A percentile compares a stretch with the other conserved stretches of the same genome.
Evolutionary conservation across 2,113 vertebrate species (phyloP).

Genomic region (Electrona antarctica): DNA sequence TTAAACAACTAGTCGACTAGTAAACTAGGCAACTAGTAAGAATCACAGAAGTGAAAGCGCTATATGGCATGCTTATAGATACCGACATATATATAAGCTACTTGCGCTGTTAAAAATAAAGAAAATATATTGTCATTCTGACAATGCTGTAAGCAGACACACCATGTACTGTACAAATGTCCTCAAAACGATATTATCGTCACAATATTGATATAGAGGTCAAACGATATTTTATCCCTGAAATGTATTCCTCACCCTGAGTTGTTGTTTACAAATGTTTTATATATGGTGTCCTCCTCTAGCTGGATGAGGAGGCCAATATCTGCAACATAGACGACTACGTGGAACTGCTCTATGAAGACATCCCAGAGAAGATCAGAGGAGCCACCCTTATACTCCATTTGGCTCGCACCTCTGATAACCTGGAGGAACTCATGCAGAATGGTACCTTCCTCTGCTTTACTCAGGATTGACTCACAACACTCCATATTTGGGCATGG

Average conservation of each 20-base stretch:
- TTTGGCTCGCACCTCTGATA: slow-evolving; percentile 90
- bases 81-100: too few relatives aligned
- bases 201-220: slow-evolving; percentile 1
- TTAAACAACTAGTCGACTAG: too few relatives aligned
- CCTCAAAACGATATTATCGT: too few relatives aligned
- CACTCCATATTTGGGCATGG: too few relatives aligned
- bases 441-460: slow-evolving; percentile 80
- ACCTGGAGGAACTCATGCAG: slow-evolving; percentile 89
- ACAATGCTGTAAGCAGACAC: too few relatives aligned
- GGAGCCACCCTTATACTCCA: slow-evolving; percentile 91
- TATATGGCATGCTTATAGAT: too few relatives aligned
- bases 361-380: slow-evolving; percentile 89
- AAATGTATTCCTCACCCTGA: neutral
- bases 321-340: slow-evolving; percentile 92
- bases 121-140: too few relatives aligned
- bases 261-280: neutral
- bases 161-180: too few relatives aligned
- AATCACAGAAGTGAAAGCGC: too few relatives aligned
- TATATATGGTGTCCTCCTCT: slow-evolving; percentile 8
- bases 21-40: too few relatives aligned
- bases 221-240: slow-evolving; percentile 24
- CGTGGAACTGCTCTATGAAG: slow-evolving; percentile 92
- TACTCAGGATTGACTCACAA: neutral
- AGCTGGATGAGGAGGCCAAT: slow-evolving; percentile 92
- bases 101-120: too few relatives aligned